These are phyloP conservation scores for Cephalophus harveyi DNA, from an alignment of 2,113 vertebrate genomes.

Conservation along the genomic window DNA sequence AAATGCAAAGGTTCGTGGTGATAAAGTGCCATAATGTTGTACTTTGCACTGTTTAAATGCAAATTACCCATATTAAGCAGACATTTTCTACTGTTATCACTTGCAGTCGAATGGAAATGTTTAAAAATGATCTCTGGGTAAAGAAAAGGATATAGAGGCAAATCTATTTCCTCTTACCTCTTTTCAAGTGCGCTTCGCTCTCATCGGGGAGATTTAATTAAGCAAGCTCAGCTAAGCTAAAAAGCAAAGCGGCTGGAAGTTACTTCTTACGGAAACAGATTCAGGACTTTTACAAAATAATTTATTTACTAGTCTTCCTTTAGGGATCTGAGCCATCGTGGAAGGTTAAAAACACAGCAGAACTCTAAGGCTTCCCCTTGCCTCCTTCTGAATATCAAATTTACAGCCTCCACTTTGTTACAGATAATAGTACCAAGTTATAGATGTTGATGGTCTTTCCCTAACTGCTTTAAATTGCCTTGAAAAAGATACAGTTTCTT, in stretches of 20 bases:
- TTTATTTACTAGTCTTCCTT: constrained; percentile 69
- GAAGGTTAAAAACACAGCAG: constrained; percentile 67
- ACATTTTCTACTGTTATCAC: constrained; percentile 34
- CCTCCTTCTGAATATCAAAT: constrained; percentile 64
- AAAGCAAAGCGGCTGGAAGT: constrained; percentile 63
- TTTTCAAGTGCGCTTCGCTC: constrained; percentile 59
- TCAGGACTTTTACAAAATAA: constrained; percentile 61
- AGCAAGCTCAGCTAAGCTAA: constrained; percentile 67
- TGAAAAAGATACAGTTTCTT: constrained; percentile 91
- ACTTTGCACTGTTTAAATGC: constrained; percentile 54
- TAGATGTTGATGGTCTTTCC: constrained; percentile 79
- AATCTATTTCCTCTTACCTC: constrained; percentile 56
- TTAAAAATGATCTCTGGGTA: constrained; percentile 65
- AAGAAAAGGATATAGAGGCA: constrained; percentile 48
- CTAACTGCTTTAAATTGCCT: constrained; percentile 83
- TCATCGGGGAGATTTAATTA: constrained; percentile 73
- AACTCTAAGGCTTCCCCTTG: constrained; percentile 46
- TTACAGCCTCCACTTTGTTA: constrained; percentile 73
- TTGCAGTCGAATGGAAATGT: constrained; percentile 49
- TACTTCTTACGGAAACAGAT: constrained; percentile 59
- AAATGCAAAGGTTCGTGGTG: background rate
- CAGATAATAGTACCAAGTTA: constrained; percentile 79
- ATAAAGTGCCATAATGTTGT: constrained; percentile 20
- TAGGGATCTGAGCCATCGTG: background rate
- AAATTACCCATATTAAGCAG: constrained; percentile 33